Base-by-base conservation (phyloP, 1,140 invertebrate genomes). In the Drosophila azteca region DNA sequence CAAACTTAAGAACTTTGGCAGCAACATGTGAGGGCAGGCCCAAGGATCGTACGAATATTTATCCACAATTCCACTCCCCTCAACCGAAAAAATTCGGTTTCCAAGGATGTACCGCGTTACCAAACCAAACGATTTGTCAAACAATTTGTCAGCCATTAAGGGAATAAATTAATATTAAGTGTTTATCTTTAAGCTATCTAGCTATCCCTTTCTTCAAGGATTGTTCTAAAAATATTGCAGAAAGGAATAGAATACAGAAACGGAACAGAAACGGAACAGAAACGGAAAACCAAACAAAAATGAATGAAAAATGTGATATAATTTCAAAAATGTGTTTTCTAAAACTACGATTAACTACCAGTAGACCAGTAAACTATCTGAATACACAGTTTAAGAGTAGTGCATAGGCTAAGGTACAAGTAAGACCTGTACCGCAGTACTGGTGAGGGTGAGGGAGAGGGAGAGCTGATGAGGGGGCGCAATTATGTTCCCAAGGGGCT, bases 241-340 rank as follows among this genome's bases (percentile, higher is more conserved):
- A 26, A 26, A 26, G 24, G 24, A 26, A 26, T 26, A 26, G 5
- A 5, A 26, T 60, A 70, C 62, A 57, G 26, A 80, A 72, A 63
- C 61, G 66, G 29, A 77, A 51, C 31, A 67, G 77, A 44, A 49
- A 66, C 17, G 17, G 17, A 20, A 71, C 22, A 5, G 35, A 15
- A 52, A 48, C 46, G 45, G 31, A 52, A 71, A 63, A 57, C 15
- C 17, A 59, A 39, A 69, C 3, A 3, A 35, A 44, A 31, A 55
- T 63, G 61, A 75, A 58, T 43, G 31, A 70, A 74, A 82, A 83
- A 72, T 87, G 83, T 87, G 83, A 87, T 87, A 87, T 87, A 73
- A 87, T 87, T 87, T 87, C 64, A 88, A 87, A 87, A 87, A 87
- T 87, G 71, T 89, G 58, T 85, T 88, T 83, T 79, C 76, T 77